Percentiles rank a stretch among this genome's conserved stretches.
phyloP scores from a whole-genome alignment of 1,140 invertebrate genomes.

The Plectrocnemia conspersa region DNA sequence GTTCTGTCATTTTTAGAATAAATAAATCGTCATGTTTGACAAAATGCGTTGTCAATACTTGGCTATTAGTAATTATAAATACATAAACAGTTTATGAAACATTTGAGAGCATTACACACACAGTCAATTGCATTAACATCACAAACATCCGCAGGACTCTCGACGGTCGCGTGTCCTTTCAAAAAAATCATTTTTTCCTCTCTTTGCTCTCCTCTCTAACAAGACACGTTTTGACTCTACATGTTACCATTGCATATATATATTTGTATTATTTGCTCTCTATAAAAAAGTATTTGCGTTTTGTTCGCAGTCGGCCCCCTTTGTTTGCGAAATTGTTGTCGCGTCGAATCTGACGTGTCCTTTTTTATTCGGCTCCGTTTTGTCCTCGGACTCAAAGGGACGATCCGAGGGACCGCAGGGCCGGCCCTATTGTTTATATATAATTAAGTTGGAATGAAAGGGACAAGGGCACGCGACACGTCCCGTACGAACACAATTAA shows the following conservation, averaged over 20 bases:
- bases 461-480: no score
- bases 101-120: no score
- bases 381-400: not conserved
- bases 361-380: not conserved
- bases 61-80: no score
- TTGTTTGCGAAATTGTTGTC: slow-evolving; percentile 25
- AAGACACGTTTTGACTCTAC: slow-evolving; percentile 24
- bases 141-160: no score
- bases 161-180: slow-evolving; percentile 10
- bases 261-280: slow-evolving; percentile 17
- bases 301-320: slow-evolving; percentile 20
- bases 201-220: not conserved
- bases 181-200: slow-evolving; percentile 3
- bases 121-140: no score
- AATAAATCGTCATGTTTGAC: no score
- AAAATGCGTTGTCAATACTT: no score
- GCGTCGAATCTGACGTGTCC: slow-evolving; percentile 18
- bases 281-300: no score
- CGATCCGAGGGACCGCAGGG: no score
- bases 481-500: no score
- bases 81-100: no score
- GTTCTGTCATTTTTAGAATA: no score
- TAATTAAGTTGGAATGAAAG: slow-evolving; percentile 10
- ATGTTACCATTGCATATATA: slow-evolving; percentile 26
- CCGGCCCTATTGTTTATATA: slow-evolving; percentile 12